phyloP scores from a whole-genome alignment of 2,888 invertebrate species.

The Oligia latruncula region DNA sequence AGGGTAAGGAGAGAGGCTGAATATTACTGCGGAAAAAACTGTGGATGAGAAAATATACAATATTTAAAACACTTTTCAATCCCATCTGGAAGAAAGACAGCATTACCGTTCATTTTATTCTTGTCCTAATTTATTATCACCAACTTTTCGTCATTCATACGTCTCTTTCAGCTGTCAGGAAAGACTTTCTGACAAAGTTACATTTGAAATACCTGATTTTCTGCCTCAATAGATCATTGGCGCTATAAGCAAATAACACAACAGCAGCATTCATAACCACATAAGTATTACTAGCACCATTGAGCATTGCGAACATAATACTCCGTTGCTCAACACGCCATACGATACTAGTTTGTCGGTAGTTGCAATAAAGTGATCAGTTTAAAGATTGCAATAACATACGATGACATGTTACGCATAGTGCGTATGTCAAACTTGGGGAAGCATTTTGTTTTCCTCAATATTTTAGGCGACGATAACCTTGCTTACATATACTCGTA shows the following conservation, averaged over 20 bases:
- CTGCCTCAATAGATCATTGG: not conserved
- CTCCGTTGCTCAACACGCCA: conserved; percentile 40
- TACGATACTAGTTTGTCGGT: conserved; percentile 47
- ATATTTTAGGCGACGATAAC: too few relatives aligned
- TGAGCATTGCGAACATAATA: conserved; percentile 31
- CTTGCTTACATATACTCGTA: too few relatives aligned
- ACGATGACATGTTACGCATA: conserved; percentile 10
- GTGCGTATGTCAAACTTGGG: not conserved
- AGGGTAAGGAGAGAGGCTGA: not conserved
- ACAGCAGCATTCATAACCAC: conserved; percentile 26
- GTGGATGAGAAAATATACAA: not conserved
- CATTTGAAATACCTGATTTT: not conserved
- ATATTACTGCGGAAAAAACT: not conserved
- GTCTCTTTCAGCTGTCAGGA: not conserved
- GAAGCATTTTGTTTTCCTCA: not conserved
- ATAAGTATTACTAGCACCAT: conserved; percentile 31
- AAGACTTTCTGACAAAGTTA: not conserved
- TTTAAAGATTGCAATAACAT: conserved; percentile 28
- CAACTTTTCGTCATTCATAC: not conserved
- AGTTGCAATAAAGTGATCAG: conserved; percentile 46
- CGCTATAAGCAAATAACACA: conserved; percentile 8
- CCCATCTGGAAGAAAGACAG: not conserved
- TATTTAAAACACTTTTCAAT: not conserved
- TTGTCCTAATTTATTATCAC: not conserved
- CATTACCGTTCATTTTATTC: too few relatives aligned